Percentiles rank a stretch among this genome's conserved stretches.
Conservation (phyloP, 2,797 vertebrate species). For the Urophycis tenuis region DNA sequence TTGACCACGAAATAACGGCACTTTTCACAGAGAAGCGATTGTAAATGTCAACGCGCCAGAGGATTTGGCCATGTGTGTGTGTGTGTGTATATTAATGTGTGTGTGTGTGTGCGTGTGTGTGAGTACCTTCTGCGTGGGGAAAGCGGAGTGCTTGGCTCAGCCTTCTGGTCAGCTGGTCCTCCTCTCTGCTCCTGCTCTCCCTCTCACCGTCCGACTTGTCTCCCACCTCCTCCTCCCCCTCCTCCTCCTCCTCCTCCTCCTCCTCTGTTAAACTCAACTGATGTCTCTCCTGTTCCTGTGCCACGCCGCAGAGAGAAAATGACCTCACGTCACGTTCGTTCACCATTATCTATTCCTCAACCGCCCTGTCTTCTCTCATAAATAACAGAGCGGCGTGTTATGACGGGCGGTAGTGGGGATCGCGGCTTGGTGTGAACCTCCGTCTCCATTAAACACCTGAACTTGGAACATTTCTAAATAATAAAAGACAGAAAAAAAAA, state of each 20-base stretch:
- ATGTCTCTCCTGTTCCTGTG: conserved; percentile 30
- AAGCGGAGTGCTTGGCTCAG: conserved; percentile 18
- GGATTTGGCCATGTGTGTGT: neutral
- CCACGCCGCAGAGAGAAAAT: conserved; percentile 20
- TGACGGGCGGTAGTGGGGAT: too few species aligned
- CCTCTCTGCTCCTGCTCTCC: conserved; percentile 22
- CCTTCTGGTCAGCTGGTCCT: neutral
- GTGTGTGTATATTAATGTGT: neutral
- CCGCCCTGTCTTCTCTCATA: neutral
- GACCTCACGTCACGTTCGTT: neutral
- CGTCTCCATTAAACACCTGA: too few species aligned
- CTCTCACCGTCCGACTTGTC: neutral
- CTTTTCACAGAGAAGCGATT: neutral
- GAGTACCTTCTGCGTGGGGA: conserved; percentile 47
- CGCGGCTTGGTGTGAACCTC: too few species aligned
- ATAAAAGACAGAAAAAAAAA: too few species aligned
- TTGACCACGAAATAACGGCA: neutral
- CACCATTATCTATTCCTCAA: neutral
- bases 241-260: conserved; percentile 30
- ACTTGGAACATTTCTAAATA: too few species aligned
- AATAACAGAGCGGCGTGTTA: neutral
- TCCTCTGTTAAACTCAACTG: conserved; percentile 24
- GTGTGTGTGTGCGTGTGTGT: neutral
- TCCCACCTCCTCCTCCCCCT: conserved; percentile 24
- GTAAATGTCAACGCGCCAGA: neutral